Base-by-base conservation (phyloP, 1,140 invertebrate species). In the Dinoponera quadriceps region DNA sequence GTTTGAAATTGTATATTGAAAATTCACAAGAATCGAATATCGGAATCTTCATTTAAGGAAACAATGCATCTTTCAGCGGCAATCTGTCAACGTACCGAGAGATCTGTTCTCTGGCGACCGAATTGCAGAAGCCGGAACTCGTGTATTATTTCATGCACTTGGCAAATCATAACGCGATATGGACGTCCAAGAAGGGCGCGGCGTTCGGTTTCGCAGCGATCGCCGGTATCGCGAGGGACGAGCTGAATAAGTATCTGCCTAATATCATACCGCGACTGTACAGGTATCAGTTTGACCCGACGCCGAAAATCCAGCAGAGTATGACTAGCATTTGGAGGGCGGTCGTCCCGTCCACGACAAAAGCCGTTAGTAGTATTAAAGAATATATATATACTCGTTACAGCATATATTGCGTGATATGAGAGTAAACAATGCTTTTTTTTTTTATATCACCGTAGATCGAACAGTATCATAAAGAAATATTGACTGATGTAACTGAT, bases 61-160 rank as follows among this genome's bases (percentile, higher is more conserved):
- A 44, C 66, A 69, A 68, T 78, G 11, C 3, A 55, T 63, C 66
- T 88, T 93, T 83, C 89, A 98, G 97, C 0, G 97, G 97, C 20
- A 97, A 97, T 88, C 94, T 98, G 44, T 98, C 98, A 9, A 99
- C 98, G 0, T 99, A 99, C 91, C 98, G 98, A 92, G 98, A 99
- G 94, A 95, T 99, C 3, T 99, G 98, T 94, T 97, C 98, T 0
- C 94, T 99, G 16, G 98, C 98, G 1, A 98, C 97, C 5, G 98
- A 99, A 94, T 94, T 99, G 48, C 98, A 99, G 91, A 97, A 99
- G 91, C 98, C 98, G 0, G 98, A 99, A 93, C 95, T 99, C 59
- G 96, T 99, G 82, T 99, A 99, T 93, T 97, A 98, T 93, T 99
- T 99, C 91, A 98, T 99, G 97, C 97, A 98, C 93, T 94, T 99